phyloP scores from a whole-genome alignment of 2,888 invertebrate genomes.

The Nephrotoma guestfalica region DNA sequence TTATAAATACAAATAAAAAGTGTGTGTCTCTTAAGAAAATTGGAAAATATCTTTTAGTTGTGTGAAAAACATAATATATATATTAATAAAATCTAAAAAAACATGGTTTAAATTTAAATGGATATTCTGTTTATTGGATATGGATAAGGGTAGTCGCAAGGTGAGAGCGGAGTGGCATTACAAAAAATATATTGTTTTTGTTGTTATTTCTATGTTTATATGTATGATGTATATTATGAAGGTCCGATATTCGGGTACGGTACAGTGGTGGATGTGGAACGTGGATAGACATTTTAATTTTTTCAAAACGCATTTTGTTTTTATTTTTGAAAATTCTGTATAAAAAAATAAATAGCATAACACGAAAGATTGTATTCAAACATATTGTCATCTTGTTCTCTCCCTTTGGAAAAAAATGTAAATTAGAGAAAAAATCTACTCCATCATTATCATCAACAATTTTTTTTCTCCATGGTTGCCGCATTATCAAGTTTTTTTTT shows the following conservation, averaged over 20 bases:
- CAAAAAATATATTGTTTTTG: not conserved
- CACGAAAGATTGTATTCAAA: not conserved
- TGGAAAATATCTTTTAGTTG: not conserved
- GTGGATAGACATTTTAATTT: not conserved
- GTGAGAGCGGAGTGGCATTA: not conserved
- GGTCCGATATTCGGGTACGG: not conserved
- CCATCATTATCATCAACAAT: not conserved
- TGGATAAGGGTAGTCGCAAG: slow-evolving; percentile 2
- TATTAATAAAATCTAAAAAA: not conserved
- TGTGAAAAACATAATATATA: not conserved
- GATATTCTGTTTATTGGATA: not conserved
- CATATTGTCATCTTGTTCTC: not conserved
- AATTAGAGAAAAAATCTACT: not conserved
- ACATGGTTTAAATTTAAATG: not conserved
- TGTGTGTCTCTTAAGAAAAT: not conserved
- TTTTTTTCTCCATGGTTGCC: slow-evolving; percentile 3
- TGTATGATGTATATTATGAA: not conserved
- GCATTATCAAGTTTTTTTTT: not conserved
- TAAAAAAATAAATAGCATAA: not conserved
- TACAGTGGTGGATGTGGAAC: not conserved
- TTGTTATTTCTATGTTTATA: not conserved
- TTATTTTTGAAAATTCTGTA: not conserved
- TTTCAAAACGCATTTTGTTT: not conserved
- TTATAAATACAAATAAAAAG: not conserved
- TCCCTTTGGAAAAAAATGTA: not conserved